Conservation (phyloP, 2,888 invertebrate species). For the Nyleta sp. region DNA sequence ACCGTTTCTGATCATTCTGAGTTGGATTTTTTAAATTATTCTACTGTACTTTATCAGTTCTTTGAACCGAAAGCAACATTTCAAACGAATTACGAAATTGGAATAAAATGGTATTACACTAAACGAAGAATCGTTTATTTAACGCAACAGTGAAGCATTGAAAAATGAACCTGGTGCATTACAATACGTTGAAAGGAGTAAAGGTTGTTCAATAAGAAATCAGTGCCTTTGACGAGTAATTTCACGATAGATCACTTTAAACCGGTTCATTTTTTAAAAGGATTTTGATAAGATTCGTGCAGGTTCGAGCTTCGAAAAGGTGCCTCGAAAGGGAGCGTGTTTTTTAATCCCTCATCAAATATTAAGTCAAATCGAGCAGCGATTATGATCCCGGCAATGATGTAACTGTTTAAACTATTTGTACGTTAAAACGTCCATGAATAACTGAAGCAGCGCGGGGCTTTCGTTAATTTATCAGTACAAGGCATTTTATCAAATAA, state of each 20-base stretch:
- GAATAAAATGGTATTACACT: too few relatives aligned
- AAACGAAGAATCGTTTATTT: too few relatives aligned
- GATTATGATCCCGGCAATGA: conserved; percentile 34
- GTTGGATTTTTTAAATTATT: too few relatives aligned
- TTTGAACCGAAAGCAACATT: too few relatives aligned
- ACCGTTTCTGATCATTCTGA: too few relatives aligned
- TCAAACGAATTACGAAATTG: too few relatives aligned
- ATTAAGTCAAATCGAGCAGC: conserved; percentile 45
- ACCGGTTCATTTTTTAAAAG: conserved; percentile 17
- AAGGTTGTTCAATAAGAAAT: conserved; percentile 10
- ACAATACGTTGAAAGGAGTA: neutral
- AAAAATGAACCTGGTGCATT: neutral
- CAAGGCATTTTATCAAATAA: too few relatives aligned
- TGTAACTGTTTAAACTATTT: conserved; percentile 10
- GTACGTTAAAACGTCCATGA: conserved; percentile 11
- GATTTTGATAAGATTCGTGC: conserved; percentile 41
- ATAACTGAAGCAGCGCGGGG: conserved; percentile 18
- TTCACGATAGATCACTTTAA: conserved; percentile 12
- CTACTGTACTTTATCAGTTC: too few relatives aligned
- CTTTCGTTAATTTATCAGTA: too few relatives aligned
- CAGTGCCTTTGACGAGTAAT: conserved; percentile 4
- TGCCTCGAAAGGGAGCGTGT: conserved; percentile 6
- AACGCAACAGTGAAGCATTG: neutral
- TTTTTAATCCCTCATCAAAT: conserved; percentile 45
- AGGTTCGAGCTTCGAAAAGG: conserved; percentile 30